Evolutionary conservation across 2,797 vertebrate genomes (phyloP).

Genomic region (Pelodytes ibericus): DNA sequence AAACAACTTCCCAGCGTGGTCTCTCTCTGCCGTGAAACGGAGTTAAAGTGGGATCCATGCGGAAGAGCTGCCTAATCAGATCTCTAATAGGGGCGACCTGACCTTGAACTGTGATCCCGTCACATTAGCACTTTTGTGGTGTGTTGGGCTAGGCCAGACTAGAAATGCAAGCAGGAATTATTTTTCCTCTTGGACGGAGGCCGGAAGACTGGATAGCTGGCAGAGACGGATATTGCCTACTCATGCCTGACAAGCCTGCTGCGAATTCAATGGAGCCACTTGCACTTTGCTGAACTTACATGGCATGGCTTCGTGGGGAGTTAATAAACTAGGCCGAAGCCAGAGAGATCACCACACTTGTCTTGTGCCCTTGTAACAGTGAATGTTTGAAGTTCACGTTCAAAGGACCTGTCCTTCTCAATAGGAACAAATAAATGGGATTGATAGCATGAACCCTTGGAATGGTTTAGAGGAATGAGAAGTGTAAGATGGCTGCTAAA

Average conservation of each 20-base stretch:
- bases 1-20: constrained; percentile 51
- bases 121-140: constrained; percentile 30
- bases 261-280: constrained; percentile 51
- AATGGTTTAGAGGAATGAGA: no score
- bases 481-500: no score
- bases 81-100: constrained; percentile 58
- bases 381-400: constrained; percentile 14
- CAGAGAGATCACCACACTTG: constrained; percentile 18
- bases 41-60: constrained; percentile 63
- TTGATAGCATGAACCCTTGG: not conserved
- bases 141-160: constrained; percentile 32
- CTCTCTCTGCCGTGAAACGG: constrained; percentile 49
- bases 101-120: constrained; percentile 57
- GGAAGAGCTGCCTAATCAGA: constrained; percentile 59
- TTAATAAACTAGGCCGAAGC: constrained; percentile 33
- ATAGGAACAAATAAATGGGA: not conserved
- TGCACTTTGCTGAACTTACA: constrained; percentile 52
- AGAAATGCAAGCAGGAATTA: constrained; percentile 25
- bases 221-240: constrained; percentile 55
- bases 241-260: constrained; percentile 48
- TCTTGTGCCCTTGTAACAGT: not conserved
- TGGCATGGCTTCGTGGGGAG: constrained; percentile 26
- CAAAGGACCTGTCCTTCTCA: not conserved
- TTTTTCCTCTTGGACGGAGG: not conserved
- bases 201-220: constrained; percentile 30